phyloP scores from a whole-genome alignment of 1,140 invertebrate species.

The Argopecten irradians region DNA sequence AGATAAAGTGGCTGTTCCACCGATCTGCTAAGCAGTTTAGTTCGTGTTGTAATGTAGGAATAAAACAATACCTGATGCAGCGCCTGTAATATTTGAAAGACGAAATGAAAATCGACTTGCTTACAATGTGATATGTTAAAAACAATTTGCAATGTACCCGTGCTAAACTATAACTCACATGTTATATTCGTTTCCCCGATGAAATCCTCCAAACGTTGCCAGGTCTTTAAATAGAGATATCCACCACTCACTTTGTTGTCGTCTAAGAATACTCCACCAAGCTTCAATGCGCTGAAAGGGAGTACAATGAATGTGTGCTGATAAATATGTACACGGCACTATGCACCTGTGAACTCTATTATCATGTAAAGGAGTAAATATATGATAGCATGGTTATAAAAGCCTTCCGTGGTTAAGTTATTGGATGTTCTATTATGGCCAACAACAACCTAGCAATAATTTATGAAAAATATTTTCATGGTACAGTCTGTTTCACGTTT shows the following conservation, averaged over 20 bases:
- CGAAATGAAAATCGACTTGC: background rate
- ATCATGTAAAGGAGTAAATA: too few relatives aligned
- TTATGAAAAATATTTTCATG: too few relatives aligned
- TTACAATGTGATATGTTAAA: background rate
- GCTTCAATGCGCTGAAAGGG: background rate
- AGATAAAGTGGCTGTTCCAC: slow-evolving; percentile 27
- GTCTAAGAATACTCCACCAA: slow-evolving; percentile 27
- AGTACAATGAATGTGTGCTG: background rate
- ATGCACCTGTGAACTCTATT: background rate
- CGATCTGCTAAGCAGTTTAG: background rate
- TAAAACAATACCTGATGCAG: slow-evolving; percentile 26
- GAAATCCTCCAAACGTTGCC: background rate
- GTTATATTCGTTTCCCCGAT: background rate
- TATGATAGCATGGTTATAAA: too few relatives aligned
- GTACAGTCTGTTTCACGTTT: too few relatives aligned
- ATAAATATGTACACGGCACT: background rate
- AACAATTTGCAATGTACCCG: too few relatives aligned
- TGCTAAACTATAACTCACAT: background rate
- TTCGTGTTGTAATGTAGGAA: background rate
- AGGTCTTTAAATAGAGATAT: background rate
- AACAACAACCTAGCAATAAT: too few relatives aligned
- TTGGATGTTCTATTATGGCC: too few relatives aligned
- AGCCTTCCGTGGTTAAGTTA: too few relatives aligned
- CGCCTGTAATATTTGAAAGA: background rate
- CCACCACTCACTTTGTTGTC: background rate